These are phyloP conservation scores for Esox niger DNA, from an alignment of 2,113 vertebrate species.

Conservation along the genomic window DNA sequence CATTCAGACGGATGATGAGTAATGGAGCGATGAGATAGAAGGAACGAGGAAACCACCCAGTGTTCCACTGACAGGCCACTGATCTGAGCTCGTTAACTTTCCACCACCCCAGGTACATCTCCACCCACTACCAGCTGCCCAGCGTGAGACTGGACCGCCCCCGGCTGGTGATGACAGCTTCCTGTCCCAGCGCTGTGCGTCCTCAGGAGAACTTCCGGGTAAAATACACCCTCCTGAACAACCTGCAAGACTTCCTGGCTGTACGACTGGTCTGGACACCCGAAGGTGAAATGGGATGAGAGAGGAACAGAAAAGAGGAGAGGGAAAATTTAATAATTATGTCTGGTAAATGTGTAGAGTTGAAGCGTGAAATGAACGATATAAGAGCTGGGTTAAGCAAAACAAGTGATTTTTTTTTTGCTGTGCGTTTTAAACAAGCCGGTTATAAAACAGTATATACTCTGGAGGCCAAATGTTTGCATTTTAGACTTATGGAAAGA, in stretches of 20 bases:
- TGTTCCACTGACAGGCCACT: too few species aligned
- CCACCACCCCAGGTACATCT: conserved; percentile 78
- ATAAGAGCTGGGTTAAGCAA: too few species aligned
- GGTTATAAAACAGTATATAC: too few species aligned
- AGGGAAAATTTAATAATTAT: not conserved
- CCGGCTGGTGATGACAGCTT: conserved; percentile 85
- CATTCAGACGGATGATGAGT: too few species aligned
- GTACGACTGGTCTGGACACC: conserved; percentile 85
- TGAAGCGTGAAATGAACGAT: too few species aligned
- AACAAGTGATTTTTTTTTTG: too few species aligned
- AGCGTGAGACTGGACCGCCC: conserved; percentile 83
- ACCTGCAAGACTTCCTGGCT: conserved; percentile 87
- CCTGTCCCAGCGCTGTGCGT: conserved; percentile 75
- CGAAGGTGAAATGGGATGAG: rapidly evolving
- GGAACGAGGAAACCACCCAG: too few species aligned
- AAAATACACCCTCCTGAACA: conserved; percentile 86
- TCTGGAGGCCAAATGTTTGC: too few species aligned
- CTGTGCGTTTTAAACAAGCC: too few species aligned
- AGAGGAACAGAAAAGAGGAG: not conserved
- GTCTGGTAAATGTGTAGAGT: not conserved
- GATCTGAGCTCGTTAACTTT: conserved; percentile 48
- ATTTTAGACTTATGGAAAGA: not conserved
- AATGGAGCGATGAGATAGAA: too few species aligned
- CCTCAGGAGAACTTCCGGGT: conserved; percentile 79
- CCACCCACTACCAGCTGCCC: conserved; percentile 83